Percentiles rank a stretch among this genome's conserved stretches.
phyloP scores from a whole-genome alignment of 2,113 vertebrate species.

The Aegithalos caudatus region DNA sequence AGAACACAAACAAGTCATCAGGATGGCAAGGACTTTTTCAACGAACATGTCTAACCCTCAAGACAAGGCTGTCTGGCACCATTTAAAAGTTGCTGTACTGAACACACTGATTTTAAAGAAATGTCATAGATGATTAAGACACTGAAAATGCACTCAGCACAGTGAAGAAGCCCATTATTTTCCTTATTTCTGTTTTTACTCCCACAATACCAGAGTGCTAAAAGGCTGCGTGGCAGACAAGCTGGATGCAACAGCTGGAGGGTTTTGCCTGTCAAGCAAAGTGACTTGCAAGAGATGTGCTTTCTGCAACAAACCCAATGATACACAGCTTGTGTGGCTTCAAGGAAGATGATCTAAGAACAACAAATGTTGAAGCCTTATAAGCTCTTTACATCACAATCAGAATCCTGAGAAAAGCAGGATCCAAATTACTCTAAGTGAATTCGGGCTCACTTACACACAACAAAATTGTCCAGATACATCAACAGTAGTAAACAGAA shows the following conservation, averaged over 20 bases:
- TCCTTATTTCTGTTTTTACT: background rate
- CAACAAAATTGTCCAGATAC: constrained; percentile 39
- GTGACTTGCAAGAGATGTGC: constrained; percentile 25
- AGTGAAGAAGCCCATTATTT: background rate
- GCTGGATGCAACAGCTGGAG: constrained; percentile 54
- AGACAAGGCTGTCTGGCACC: constrained; percentile 23
- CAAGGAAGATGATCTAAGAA: constrained; percentile 8
- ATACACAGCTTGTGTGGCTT: background rate
- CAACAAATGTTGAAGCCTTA: constrained; percentile 7
- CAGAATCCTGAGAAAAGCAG: constrained; percentile 36
- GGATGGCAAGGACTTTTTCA: background rate
- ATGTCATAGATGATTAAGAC: constrained; percentile 27
- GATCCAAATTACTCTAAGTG: constrained; percentile 38
- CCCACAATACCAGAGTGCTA: background rate
- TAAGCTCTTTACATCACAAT: constrained; percentile 25
- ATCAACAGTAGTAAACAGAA: constrained; percentile 41
- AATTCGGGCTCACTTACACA: constrained; percentile 10
- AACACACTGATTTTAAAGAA: constrained; percentile 29
- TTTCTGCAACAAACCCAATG: background rate
- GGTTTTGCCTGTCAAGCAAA: constrained; percentile 42
- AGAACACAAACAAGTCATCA: constrained; percentile 26
- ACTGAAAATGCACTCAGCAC: background rate
- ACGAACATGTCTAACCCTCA: background rate
- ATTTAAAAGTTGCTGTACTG: constrained; percentile 6
- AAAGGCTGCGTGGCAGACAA: constrained; percentile 39